Evolutionary conservation across 2,113 vertebrate species (phyloP).

Genomic region (Vulpes ferrilata): DNA sequence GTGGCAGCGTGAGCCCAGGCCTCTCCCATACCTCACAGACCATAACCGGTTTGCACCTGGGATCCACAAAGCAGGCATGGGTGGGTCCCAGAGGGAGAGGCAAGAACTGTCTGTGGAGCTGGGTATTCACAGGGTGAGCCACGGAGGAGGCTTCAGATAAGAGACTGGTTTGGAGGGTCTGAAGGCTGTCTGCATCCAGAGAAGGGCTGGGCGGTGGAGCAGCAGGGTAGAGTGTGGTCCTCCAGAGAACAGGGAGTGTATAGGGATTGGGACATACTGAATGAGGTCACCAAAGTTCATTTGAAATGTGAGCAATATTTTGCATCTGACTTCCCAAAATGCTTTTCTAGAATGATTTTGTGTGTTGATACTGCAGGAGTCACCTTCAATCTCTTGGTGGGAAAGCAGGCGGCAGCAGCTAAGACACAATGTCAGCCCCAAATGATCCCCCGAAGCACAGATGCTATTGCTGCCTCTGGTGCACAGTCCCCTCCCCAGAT

Average conservation of each 20-base stretch:
- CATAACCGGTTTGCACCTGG: background rate
- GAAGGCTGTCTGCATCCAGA: background rate
- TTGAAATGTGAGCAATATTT: background rate
- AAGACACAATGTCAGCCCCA: accelerated
- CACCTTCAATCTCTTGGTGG: background rate
- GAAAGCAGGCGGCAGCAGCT: background rate
- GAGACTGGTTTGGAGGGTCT: no score
- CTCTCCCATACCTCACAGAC: no score
- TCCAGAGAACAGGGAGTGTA: background rate
- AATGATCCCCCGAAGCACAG: accelerated
- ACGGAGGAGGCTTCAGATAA: background rate
- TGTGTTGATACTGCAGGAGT: accelerated
- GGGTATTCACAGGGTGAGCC: background rate
- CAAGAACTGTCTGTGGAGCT: accelerated
- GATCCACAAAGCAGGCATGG: accelerated
- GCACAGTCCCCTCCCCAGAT: accelerated
- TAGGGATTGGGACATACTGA: accelerated
- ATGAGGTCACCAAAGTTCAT: accelerated
- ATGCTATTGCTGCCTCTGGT: accelerated
- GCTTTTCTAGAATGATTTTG: background rate
- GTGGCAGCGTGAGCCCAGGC: accelerated
- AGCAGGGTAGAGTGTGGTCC: accelerated
- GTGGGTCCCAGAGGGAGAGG: background rate
- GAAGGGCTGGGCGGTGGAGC: accelerated
- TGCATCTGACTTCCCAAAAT: background rate